Percentiles rank a stretch among this genome's conserved stretches.
These are phyloP conservation scores for Pampusana beccarii DNA, from an alignment of 2,113 vertebrate species.

Conservation along the genomic window DNA sequence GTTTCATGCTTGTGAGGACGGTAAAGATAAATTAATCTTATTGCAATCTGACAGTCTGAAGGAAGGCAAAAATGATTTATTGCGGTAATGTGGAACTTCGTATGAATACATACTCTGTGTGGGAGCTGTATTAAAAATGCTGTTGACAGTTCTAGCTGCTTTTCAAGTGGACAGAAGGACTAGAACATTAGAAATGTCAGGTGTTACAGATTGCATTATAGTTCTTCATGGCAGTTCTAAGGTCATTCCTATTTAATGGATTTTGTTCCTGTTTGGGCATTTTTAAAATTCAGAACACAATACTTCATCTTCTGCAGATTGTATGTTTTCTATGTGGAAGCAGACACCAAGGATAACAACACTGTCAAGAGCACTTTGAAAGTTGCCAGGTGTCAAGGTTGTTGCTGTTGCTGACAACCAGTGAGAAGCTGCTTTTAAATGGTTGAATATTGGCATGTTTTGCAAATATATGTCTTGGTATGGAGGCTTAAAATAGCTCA, in stretches of 20 bases:
- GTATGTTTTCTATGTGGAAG: background rate
- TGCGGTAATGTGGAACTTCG: background rate
- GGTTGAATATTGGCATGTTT: background rate
- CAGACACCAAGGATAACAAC: background rate
- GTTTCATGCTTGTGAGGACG: background rate
- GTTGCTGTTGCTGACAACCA: background rate
- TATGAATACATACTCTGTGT: background rate
- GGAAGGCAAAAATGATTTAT: background rate
- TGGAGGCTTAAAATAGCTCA: background rate
- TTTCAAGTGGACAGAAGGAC: background rate
- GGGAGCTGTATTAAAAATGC: background rate
- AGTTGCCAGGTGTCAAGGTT: conserved; percentile 11
- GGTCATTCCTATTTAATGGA: background rate
- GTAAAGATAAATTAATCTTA: background rate
- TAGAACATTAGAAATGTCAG: background rate
- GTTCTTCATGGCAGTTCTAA: background rate
- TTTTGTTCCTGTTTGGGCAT: background rate
- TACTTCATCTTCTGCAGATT: background rate
- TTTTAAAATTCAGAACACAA: background rate
- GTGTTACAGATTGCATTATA: background rate
- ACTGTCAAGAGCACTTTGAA: background rate
- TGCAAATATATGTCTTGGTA: background rate
- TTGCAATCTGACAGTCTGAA: background rate
- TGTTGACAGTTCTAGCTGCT: background rate
- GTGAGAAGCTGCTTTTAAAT: background rate